A percentile compares a stretch with the other conserved stretches of the same genome.
These are phyloP conservation scores for Leptatherina wallacei DNA, from an alignment of 2,797 vertebrate genomes.

Conservation along the genomic window DNA sequence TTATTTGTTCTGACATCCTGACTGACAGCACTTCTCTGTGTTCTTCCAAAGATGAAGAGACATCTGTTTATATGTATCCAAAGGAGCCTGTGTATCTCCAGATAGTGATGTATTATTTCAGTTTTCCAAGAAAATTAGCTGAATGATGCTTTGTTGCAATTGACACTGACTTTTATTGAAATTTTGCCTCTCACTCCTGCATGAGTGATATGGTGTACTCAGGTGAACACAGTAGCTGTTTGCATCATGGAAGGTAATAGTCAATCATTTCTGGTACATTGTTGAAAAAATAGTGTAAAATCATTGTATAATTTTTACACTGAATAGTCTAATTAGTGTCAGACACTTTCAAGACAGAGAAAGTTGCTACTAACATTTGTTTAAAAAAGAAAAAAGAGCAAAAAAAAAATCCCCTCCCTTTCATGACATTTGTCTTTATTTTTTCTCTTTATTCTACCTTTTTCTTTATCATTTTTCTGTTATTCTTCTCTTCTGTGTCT, in stretches of 20 bases:
- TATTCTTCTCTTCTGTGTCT: constrained; percentile 43
- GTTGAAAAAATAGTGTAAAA: not conserved
- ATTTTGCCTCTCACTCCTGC: constrained; percentile 2
- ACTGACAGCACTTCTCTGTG: not conserved
- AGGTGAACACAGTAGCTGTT: not conserved
- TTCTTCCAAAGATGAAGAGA: not conserved
- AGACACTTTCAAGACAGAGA: constrained; percentile 44
- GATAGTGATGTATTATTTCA: not conserved
- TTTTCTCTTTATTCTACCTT: constrained; percentile 64
- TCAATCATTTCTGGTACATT: not conserved
- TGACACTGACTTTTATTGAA: not conserved
- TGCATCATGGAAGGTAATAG: not conserved
- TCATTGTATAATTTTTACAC: constrained; percentile 33
- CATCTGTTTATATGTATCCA: not conserved
- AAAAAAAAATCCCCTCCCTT: constrained; percentile 37
- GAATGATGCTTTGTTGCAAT: not conserved
- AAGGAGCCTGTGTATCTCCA: not conserved
- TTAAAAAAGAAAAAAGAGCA: constrained; percentile 20
- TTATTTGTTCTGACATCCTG: not conserved
- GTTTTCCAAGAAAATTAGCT: constrained; percentile 1
- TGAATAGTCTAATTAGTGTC: constrained; percentile 34
- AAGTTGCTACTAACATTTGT: constrained; percentile 59
- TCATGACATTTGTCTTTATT: constrained; percentile 63
- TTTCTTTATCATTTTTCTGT: constrained; percentile 64
- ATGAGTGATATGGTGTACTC: not conserved